Percentiles rank a stretch among this genome's conserved stretches.
phyloP scores from a whole-genome alignment of 2,888 invertebrate genomes.

The Mactromeris polynyma region DNA sequence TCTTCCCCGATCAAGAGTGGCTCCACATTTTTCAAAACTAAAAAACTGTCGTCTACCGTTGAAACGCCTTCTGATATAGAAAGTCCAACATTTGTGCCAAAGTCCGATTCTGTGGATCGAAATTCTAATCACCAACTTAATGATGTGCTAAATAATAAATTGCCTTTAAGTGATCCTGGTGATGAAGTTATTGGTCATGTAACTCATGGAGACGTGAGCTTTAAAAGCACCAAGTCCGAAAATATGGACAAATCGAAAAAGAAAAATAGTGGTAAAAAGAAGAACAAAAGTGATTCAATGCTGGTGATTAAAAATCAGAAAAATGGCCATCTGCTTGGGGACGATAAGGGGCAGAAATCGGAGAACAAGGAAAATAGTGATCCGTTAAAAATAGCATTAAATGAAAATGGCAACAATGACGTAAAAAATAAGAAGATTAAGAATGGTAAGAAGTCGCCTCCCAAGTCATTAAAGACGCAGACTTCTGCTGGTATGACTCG shows the following conservation, averaged over 20 bases:
- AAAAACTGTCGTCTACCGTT: slow-evolving; percentile 50
- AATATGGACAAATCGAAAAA: slow-evolving; percentile 51
- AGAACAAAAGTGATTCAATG: slow-evolving; percentile 51
- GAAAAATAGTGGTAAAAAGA: slow-evolving; percentile 55
- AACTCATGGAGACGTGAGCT: slow-evolving; percentile 49
- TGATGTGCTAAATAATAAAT: slow-evolving; percentile 51
- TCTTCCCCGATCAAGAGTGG: slow-evolving; percentile 70
- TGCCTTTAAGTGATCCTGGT: slow-evolving; percentile 43
- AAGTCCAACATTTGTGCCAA: slow-evolving; percentile 46
- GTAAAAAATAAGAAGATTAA: slow-evolving; percentile 28
- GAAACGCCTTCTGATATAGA: slow-evolving; percentile 45
- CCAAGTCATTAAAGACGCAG: slow-evolving; percentile 53
- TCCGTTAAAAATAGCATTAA: slow-evolving; percentile 53
- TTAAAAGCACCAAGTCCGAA: slow-evolving; percentile 48
- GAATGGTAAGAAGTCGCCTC: slow-evolving; percentile 50
- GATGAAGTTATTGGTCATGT: slow-evolving; percentile 46
- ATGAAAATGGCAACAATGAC: slow-evolving; percentile 49
- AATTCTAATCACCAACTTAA: slow-evolving; percentile 64
- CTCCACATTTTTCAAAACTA: slow-evolving; percentile 68
- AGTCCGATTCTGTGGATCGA: slow-evolving; percentile 50
- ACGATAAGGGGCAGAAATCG: background rate
- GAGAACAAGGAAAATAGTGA: slow-evolving; percentile 68
- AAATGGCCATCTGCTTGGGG: slow-evolving; percentile 51
- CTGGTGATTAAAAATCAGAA: slow-evolving; percentile 60
- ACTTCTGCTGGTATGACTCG: slow-evolving; percentile 60